Evolutionary conservation across 2,797 vertebrate genomes (phyloP), one percentile per base, ranked within the genome.

Genomic region (Tapirus indicus): DNA sequence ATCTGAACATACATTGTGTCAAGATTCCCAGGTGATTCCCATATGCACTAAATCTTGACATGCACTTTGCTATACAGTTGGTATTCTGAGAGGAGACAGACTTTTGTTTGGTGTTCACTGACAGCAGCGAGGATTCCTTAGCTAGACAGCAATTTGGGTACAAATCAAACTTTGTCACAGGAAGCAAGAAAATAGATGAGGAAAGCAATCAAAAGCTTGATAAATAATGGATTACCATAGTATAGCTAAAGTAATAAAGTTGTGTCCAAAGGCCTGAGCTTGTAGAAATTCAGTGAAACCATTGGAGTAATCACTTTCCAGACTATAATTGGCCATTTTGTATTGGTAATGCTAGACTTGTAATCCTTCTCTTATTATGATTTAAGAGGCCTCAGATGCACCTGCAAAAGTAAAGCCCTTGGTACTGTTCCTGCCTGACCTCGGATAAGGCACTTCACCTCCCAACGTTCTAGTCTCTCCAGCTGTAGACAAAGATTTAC

Each of bases 401-500:
- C 82, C 88, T 96, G 82, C 5, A 41, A 79, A 94, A 78, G 38
- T 18, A 64, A 95, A 92, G 35, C 11, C n/a, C 75, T 88, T 27
- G 7, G n/a, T 82, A 82, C 25, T 49, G 41, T 38, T 95, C 71
- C 78, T 85, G 0, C 20, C 18, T 79, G 77, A 78, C 77, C 66
- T 41, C 25, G 11, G 23, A 35, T 54, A 35, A 68, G 58, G 69
- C 41, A 25, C 17, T 78, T 87, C 54, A 92, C 85, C 92, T 75
- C n/a, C 60, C 74, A 12, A 52, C 72, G 32, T 88, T 94, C 79
- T 78, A 44, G 47, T 91, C 23, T 90, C 62, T 96, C 85, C 97
- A 96, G 94, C 92, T 98, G 71, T 82, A 79, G 56, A 85, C 52
- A 35, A 21, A 94, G 62, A 94, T 66, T 71, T 83, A 94, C 62